phyloP scores from a whole-genome alignment of 1,140 invertebrate genomes.

The Proctacanthus coquilletti region DNA sequence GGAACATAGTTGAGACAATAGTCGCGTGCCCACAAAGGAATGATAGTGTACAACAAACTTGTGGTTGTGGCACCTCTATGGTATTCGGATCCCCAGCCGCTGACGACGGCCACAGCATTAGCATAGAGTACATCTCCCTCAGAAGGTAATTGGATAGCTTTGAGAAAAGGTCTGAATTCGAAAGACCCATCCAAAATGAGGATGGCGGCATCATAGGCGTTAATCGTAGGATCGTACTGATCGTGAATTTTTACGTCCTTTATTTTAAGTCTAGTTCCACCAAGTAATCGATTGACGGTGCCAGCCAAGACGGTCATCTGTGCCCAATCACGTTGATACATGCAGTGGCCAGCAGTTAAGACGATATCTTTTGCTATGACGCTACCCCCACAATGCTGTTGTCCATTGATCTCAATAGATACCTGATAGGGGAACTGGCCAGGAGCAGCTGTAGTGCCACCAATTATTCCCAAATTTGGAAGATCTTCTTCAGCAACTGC shows the following conservation, averaged over 20 bases:
- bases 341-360: slow-evolving; percentile 55
- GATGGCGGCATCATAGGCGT: too few species aligned
- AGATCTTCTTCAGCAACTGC: too few species aligned
- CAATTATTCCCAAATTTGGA: too few species aligned
- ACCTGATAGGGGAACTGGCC: slow-evolving; percentile 41
- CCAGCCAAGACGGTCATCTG: slow-evolving; percentile 22
- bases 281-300: slow-evolving; percentile 16
- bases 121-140: slow-evolving; percentile 3
- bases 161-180: too few species aligned
- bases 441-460: slow-evolving; percentile 20
- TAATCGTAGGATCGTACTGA: slow-evolving; percentile 22
- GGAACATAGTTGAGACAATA: slow-evolving; percentile 23
- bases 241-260: slow-evolving; percentile 24
- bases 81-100: slow-evolving; percentile 26
- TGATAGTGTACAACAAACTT: slow-evolving; percentile 21
- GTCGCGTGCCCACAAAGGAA: slow-evolving; percentile 25
- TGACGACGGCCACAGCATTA: slow-evolving; percentile 24
- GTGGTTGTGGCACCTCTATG: too few species aligned
- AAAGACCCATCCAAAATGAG: too few species aligned
- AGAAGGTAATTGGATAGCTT: too few species aligned
- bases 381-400: slow-evolving; percentile 43
- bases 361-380: slow-evolving; percentile 39
- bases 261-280: slow-evolving; percentile 6
- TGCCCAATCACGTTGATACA: slow-evolving; percentile 14
- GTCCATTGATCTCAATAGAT: slow-evolving; percentile 33